Conservation (phyloP, 2,797 vertebrate species). For the Pelochelys cantorii region DNA sequence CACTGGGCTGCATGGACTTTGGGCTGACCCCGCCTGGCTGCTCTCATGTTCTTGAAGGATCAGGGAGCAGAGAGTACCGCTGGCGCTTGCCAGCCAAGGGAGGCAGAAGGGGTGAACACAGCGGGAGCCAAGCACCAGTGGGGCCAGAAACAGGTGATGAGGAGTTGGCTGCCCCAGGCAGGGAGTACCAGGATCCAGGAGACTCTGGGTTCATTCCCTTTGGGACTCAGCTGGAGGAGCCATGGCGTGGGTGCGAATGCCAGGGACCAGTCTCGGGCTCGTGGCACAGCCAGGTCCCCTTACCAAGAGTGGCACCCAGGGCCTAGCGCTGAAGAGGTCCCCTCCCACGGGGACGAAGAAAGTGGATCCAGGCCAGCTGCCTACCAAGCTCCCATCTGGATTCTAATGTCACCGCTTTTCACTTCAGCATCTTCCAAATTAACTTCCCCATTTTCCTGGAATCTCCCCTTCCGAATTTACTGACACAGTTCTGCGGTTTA, state of each 20-base stretch:
- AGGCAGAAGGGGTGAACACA: not conserved
- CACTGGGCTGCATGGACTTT: no score
- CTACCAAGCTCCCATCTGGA: not conserved
- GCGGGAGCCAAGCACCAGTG: not conserved
- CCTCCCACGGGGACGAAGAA: not conserved
- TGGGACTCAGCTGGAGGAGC: not conserved
- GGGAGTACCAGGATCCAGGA: not conserved
- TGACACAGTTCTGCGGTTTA: not conserved
- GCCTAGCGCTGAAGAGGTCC: not conserved
- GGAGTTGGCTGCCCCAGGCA: not conserved
- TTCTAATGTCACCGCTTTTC: not conserved
- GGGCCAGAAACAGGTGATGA: not conserved
- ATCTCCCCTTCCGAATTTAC: not conserved
- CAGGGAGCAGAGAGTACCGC: no score
- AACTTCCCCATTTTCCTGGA: not conserved
- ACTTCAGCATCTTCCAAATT: not conserved
- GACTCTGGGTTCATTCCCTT: not conserved
- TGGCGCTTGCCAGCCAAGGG: not conserved
- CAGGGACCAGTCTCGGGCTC: not conserved
- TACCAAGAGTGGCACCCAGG: not conserved
- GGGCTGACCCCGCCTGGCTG: no score
- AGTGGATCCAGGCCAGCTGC: not conserved
- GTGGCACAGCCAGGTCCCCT: not conserved
- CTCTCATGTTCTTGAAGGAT: no score
- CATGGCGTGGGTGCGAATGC: accelerated